Evolutionary conservation across 2,888 invertebrate genomes (phyloP).

Genomic region (Perizoma affinitatum): DNA sequence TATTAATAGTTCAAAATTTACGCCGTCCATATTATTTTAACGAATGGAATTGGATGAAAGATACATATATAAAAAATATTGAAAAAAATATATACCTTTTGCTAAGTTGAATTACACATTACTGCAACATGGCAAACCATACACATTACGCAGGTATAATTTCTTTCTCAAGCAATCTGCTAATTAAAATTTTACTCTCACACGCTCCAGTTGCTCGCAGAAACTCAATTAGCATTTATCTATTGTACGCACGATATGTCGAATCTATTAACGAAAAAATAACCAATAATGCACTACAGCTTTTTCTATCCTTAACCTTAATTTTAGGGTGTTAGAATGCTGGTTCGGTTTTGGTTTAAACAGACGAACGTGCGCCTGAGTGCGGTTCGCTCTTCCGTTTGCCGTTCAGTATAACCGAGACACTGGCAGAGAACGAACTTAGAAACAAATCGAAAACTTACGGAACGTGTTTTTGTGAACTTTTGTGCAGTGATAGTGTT

Average conservation of each 20-base stretch:
- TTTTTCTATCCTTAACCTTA: slow-evolving; percentile 80
- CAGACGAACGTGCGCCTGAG: slow-evolving; percentile 75
- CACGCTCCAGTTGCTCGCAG: slow-evolving; percentile 61
- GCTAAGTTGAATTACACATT: not conserved
- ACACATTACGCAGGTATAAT: slow-evolving; percentile 13
- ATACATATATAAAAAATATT: too few species aligned
- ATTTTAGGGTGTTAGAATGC: slow-evolving; percentile 70
- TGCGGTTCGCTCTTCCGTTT: slow-evolving; percentile 69
- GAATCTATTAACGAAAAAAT: slow-evolving; percentile 63
- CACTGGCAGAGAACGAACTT: slow-evolving; percentile 79
- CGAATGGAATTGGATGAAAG: too few species aligned
- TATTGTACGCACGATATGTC: slow-evolving; percentile 43
- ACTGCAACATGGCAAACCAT: slow-evolving; percentile 7
- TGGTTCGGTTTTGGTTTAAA: slow-evolving; percentile 66
- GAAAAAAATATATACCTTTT: too few species aligned
- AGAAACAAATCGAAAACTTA: slow-evolving; percentile 58
- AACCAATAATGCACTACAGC: slow-evolving; percentile 47
- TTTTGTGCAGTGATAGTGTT: slow-evolving; percentile 69
- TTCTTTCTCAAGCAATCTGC: slow-evolving; percentile 33
- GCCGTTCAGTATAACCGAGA: slow-evolving; percentile 75
- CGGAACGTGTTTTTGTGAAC: slow-evolving; percentile 61
- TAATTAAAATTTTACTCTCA: slow-evolving; percentile 51
- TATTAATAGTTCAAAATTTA: too few species aligned
- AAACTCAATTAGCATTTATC: slow-evolving; percentile 56
- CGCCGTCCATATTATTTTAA: too few species aligned